phyloP scores from a whole-genome alignment of 2,888 invertebrate species.

The Macaria notata region DNA sequence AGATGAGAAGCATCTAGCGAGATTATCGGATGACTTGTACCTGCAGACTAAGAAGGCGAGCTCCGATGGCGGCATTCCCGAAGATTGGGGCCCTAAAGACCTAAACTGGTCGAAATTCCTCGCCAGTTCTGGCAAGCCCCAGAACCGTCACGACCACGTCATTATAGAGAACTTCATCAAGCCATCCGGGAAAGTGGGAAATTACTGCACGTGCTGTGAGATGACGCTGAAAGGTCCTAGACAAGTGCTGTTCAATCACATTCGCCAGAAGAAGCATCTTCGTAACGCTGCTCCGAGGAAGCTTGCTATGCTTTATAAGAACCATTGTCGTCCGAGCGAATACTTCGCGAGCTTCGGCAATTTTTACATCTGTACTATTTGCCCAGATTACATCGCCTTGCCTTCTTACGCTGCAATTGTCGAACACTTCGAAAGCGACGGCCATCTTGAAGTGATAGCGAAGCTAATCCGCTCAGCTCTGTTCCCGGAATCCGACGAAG shows the following conservation, averaged over 20 bases:
- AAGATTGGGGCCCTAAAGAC: constrained; percentile 75
- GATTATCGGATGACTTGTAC: constrained; percentile 67
- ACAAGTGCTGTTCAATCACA: constrained; percentile 74
- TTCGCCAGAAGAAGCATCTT: constrained; percentile 75
- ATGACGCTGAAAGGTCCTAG: constrained; percentile 73
- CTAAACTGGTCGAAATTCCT: constrained; percentile 73
- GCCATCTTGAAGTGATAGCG: constrained; percentile 61
- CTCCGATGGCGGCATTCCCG: constrained; percentile 62
- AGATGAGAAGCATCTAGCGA: constrained; percentile 69
- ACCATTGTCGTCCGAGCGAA: constrained; percentile 68
- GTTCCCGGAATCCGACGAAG: constrained; percentile 50
- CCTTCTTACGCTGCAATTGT: constrained; percentile 72
- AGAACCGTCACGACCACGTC: constrained; percentile 66
- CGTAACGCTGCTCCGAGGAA: constrained; percentile 73
- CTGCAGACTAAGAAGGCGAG: constrained; percentile 57
- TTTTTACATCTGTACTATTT: constrained; percentile 67
- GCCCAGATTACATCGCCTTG: constrained; percentile 60
- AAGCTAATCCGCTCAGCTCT: constrained; percentile 61
- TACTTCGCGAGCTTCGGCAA: constrained; percentile 76
- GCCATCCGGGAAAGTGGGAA: constrained; percentile 70
- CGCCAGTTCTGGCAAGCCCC: constrained; percentile 69
- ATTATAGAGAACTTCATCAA: constrained; percentile 75
- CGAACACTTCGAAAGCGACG: constrained; percentile 65
- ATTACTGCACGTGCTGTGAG: constrained; percentile 71
- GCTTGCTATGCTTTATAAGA: constrained; percentile 62